Base-by-base conservation (phyloP, 2,797 vertebrate species). In the Hybognathus amarus region DNA sequence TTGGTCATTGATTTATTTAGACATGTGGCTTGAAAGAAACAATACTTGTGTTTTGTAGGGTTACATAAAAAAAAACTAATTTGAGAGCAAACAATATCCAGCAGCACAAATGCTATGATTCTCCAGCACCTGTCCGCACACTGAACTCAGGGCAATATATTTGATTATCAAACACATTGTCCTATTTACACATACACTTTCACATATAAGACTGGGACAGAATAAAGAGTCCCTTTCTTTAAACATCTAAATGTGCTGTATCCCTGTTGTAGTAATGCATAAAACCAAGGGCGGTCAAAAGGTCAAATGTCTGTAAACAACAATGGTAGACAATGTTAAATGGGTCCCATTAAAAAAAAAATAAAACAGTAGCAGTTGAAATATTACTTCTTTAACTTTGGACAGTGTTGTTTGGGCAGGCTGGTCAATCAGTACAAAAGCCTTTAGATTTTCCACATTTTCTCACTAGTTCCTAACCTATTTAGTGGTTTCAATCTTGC, bases 101-200 rank as follows among this genome's bases (percentile, higher is more conserved):
- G 56, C 56, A 50, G 33, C 45, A 84, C 56, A 86, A 47, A 45
- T 79, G 61, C 83, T 85, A 67, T 54, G 74, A 85, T 80, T 88
- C 64, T 87, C 83, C 75, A 85, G 80, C 52, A 85, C 45, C 52
- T 56, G 56, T 84, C 30, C 64, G 76, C 77, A 52, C 22, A 42
- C 69, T 74, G 47, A 82, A 64, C 67, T 27, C 47, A 38, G 54
- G 71, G 85, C 80, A 82, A 79, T 40, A 63, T 56, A n/a, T 85
- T 69, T 82, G 85, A 87, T 88, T 88, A 70, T 88, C 87, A 88
- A 80, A 88, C 68, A 85, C 36, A 75, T n/a, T 83, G 64, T 42
- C 80, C 63, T 74, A 77, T 56, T 83, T 27, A 77, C 42, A 66
- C 52, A 69, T 36, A 59, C 64, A 77, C 52, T n/a, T 83, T 69